These are phyloP conservation scores for Spheniscus mendiculus DNA, from an alignment of 2,113 vertebrate genomes.

Conservation along the genomic window DNA sequence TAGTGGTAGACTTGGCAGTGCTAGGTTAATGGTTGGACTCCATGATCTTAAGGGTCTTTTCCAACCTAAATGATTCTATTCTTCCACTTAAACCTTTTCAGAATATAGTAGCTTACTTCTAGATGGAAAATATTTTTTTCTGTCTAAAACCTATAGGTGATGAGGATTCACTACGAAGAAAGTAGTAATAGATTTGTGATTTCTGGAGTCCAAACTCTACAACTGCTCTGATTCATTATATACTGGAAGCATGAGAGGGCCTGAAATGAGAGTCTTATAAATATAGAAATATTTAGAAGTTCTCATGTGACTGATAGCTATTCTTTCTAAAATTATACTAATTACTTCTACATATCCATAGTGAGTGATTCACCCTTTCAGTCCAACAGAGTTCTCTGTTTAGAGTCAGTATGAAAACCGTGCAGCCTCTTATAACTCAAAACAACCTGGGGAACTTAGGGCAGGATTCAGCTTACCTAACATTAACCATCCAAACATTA, in stretches of 20 bases:
- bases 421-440: background rate
- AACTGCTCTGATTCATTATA: background rate
- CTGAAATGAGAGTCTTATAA: background rate
- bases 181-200: background rate
- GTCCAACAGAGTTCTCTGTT: background rate
- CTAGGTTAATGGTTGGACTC: background rate
- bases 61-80: background rate
- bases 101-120: background rate
- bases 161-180: background rate
- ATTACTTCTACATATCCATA: background rate
- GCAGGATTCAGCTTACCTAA: background rate
- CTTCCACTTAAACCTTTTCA: background rate
- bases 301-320: background rate
- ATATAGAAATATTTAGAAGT: background rate
- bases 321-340: background rate
- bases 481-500: background rate
- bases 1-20: background rate
- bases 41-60: background rate
- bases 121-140: background rate
- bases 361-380: background rate
- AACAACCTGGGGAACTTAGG: background rate
- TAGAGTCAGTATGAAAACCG: background rate
- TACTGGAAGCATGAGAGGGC: rapidly evolving
- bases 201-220: background rate
- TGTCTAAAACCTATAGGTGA: background rate